Percentiles rank a stretch among this genome's conserved stretches.
These are phyloP conservation scores for Sesia apiformis DNA, from an alignment of 2,888 invertebrate genomes.

Conservation along the genomic window DNA sequence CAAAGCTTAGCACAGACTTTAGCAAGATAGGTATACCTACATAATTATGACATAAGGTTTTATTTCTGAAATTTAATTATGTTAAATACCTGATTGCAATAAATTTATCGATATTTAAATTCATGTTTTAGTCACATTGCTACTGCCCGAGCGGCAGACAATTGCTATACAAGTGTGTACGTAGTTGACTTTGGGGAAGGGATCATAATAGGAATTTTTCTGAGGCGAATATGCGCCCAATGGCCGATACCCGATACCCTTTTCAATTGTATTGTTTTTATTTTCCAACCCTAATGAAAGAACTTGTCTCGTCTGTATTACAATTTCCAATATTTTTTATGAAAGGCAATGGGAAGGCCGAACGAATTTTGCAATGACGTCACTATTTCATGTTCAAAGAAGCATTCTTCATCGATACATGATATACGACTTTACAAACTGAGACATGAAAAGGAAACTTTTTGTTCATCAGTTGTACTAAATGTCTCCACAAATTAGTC, in stretches of 20 bases:
- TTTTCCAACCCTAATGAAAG: slow-evolving; percentile 70
- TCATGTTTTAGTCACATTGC: neutral
- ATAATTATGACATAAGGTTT: too few species aligned
- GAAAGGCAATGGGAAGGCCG: neutral
- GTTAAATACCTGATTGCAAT: too few species aligned
- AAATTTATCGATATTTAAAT: too few species aligned
- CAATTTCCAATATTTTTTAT: slow-evolving; percentile 34
- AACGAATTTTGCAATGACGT: neutral
- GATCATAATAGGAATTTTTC: slow-evolving; percentile 70
- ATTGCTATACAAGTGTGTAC: slow-evolving; percentile 53
- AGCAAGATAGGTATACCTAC: too few species aligned
- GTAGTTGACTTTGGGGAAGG: slow-evolving; percentile 63
- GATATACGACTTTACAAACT: too few species aligned
- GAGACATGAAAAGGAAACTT: too few species aligned
- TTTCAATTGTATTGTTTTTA: slow-evolving; percentile 73
- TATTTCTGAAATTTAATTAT: too few species aligned
- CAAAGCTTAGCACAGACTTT: too few species aligned
- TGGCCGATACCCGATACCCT: slow-evolving; percentile 64
- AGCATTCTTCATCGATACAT: too few species aligned
- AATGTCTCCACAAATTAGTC: too few species aligned
- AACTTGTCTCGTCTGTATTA: slow-evolving; percentile 62
- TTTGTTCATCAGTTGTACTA: too few species aligned
- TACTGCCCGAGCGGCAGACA: slow-evolving; percentile 38
- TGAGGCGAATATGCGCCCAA: slow-evolving; percentile 60
- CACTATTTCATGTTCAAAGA: too few species aligned